A percentile compares a stretch with the other conserved stretches of the same genome.
phyloP scores from a whole-genome alignment of 2,113 vertebrate species.

The Urocynchramus pylzowi region DNA sequence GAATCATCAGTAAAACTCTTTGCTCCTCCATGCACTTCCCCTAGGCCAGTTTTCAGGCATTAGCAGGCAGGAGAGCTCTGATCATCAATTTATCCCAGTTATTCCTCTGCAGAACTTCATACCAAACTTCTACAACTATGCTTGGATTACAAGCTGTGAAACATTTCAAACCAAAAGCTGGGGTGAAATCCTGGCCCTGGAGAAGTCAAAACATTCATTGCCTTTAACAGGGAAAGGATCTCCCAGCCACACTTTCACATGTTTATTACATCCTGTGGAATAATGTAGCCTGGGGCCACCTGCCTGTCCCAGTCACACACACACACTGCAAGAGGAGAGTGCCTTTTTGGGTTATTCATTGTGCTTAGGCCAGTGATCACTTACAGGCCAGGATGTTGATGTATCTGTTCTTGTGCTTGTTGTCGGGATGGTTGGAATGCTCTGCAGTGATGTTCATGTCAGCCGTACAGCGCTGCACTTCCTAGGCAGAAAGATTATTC shows the following conservation, averaged over 20 bases:
- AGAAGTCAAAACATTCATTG: background rate
- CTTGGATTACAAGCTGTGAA: background rate
- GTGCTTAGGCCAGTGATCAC: constrained; percentile 38
- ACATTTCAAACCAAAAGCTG: background rate
- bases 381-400: constrained; percentile 99
- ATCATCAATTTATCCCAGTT: background rate
- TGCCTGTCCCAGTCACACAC: background rate
- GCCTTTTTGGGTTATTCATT: background rate
- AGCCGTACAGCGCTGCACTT: constrained; percentile 91
- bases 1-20: constrained; percentile 39
- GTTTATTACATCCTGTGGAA: background rate
- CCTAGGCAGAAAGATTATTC: constrained; percentile 72
- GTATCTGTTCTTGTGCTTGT: constrained; percentile 99
- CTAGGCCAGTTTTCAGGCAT: constrained; percentile 10
- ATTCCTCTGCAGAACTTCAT: background rate
- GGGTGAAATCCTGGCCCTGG: background rate
- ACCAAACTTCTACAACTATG: background rate
- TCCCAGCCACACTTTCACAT: background rate
- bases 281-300: background rate
- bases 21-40: background rate
- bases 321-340: background rate
- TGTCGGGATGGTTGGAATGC: constrained; percentile 97
- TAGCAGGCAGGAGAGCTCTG: background rate
- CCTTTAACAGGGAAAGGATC: background rate
- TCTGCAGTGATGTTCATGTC: constrained; percentile 99